These are phyloP conservation scores for Lepus oiostolus DNA, from an alignment of 2,797 vertebrate genomes.

Conservation along the genomic window DNA sequence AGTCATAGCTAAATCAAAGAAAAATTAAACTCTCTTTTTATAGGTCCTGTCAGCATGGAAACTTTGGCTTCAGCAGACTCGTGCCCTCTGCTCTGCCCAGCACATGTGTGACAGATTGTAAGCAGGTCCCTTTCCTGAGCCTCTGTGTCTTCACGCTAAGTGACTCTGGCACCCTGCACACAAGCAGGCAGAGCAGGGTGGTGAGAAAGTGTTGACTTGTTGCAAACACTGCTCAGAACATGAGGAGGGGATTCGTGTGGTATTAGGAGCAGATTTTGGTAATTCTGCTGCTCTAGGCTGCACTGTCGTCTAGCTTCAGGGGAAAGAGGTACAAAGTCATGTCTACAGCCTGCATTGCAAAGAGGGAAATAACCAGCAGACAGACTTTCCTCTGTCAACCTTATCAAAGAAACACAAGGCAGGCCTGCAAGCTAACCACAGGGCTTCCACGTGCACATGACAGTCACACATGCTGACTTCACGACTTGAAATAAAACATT, in stretches of 20 bases:
- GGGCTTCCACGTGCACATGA: background rate
- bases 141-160: conserved; percentile 59
- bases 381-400: background rate
- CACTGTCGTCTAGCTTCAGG: background rate
- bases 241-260: conserved; percentile 26
- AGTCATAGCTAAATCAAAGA: conserved; percentile 38
- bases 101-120: conserved; percentile 47
- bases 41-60: conserved; percentile 58
- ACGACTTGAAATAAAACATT: background rate
- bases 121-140: conserved; percentile 33
- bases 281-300: background rate
- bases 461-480: background rate
- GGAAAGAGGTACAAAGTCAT: background rate
- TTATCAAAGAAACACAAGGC: background rate
- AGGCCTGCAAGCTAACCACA: background rate
- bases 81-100: conserved; percentile 61
- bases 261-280: conserved; percentile 47
- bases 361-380: background rate
- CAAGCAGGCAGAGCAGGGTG: conserved; percentile 53
- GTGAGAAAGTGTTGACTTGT: conserved; percentile 69
- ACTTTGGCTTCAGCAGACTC: conserved; percentile 22
- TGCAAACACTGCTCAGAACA: conserved; percentile 56
- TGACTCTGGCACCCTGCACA: conserved; percentile 45
- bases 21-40: conserved; percentile 24
- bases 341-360: background rate